Evolutionary conservation across 2,888 invertebrate species (phyloP).

Genomic region (Tachina fera): DNA sequence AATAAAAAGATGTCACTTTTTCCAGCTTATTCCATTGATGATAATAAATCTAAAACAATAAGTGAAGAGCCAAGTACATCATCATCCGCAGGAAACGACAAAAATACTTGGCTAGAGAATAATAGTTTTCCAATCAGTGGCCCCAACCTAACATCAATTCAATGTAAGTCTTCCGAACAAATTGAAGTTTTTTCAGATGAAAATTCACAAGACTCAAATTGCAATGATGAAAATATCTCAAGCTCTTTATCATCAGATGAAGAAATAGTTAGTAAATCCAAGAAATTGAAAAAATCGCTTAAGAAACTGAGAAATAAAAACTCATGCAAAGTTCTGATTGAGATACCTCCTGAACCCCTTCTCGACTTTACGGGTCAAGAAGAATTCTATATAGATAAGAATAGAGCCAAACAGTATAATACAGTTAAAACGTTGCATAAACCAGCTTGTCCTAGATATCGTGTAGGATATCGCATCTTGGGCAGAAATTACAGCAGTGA

Average conservation of each 20-base stretch:
- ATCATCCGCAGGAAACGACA: neutral
- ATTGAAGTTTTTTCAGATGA: neutral
- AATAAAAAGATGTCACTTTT: conserved; percentile 71
- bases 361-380: conserved; percentile 80
- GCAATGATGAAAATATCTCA: neutral
- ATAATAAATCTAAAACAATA: neutral
- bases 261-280: neutral
- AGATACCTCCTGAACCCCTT: neutral
- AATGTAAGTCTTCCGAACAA: neutral
- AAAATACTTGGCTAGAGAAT: conserved; percentile 69
- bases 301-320: conserved; percentile 20
- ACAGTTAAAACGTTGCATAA: conserved; percentile 86
- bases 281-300: conserved; percentile 15
- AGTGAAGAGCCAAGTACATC: neutral
- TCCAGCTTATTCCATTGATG: conserved; percentile 68
- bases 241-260: neutral
- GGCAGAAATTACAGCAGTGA: conserved; percentile 18
- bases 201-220: conserved; percentile 7
- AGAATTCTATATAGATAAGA: conserved; percentile 86
- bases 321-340: neutral
- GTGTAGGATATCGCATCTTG: conserved; percentile 38
- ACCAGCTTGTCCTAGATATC: conserved; percentile 86
- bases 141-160: conserved; percentile 49
- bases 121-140: conserved; percentile 68
- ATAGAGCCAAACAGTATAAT: conserved; percentile 85